phyloP scores from a whole-genome alignment of 2,888 invertebrate species.

The Hetaerina titia region DNA sequence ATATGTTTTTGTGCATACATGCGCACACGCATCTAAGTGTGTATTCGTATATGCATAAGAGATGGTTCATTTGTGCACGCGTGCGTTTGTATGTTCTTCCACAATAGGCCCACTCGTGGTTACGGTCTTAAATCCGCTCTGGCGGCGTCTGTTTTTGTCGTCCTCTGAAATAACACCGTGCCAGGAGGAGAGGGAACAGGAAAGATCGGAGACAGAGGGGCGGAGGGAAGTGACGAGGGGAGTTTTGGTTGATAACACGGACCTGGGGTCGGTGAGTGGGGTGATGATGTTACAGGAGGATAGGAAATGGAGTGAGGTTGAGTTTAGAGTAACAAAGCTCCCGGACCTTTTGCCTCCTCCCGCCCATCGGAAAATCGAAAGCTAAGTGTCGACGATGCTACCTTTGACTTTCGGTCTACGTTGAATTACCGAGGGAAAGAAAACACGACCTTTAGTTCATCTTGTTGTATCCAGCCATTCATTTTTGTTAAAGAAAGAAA shows the following conservation, averaged over 20 bases:
- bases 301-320: too few species aligned
- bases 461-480: background rate
- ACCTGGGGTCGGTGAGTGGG: background rate
- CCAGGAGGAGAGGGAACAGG: background rate
- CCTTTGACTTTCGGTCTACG: background rate
- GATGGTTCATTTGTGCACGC: too few species aligned
- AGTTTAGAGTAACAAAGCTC: too few species aligned
- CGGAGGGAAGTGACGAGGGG: background rate
- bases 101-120: background rate
- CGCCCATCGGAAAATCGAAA: background rate
- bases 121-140: background rate
- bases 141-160: constrained; percentile 24
- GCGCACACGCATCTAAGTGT: too few species aligned
- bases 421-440: background rate
- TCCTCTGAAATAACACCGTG: constrained; percentile 42
- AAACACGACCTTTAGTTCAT: background rate
- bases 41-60: too few species aligned
- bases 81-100: too few species aligned
- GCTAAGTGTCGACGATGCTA: background rate
- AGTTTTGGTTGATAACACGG: background rate
- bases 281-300: background rate
- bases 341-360: too few species aligned
- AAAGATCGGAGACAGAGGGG: background rate
- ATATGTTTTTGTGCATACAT: too few species aligned
- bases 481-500: background rate